Conservation (phyloP, 2,797 vertebrate genomes). For the Eremophila alpestris region DNA sequence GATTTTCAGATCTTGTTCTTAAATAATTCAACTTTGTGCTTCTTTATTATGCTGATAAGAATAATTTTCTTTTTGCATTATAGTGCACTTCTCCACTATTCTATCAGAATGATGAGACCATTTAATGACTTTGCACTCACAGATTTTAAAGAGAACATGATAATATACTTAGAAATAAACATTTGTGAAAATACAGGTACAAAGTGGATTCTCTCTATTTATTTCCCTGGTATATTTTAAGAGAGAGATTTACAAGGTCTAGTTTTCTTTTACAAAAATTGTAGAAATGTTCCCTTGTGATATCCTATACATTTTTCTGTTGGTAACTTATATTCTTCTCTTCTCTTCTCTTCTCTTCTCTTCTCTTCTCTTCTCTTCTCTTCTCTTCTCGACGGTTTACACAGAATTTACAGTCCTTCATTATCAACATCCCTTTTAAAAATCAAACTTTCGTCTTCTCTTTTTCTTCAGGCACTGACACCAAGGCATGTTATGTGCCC, state of each 20-base stretch:
- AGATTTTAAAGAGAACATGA: not conserved
- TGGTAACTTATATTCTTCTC: not conserved
- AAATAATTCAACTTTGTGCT: not conserved
- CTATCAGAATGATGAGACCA: not conserved
- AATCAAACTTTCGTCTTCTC: not conserved
- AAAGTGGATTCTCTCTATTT: not conserved
- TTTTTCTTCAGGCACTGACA: fast-evolving
- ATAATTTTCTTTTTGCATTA: not conserved
- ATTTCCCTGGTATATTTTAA: not conserved
- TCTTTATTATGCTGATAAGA: not conserved
- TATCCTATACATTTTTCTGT: not conserved
- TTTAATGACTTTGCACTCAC: not conserved
- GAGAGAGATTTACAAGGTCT: not conserved
- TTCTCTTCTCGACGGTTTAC: not conserved
- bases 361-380: not conserved
- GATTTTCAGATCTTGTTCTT: not conserved
- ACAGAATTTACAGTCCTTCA: not conserved
- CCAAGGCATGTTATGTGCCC: not conserved
- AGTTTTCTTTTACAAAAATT: not conserved
- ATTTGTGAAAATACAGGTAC: not conserved
- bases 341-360: no score
- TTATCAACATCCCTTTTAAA: not conserved
- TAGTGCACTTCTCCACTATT: not conserved
- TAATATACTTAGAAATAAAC: not conserved
- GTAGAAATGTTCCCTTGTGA: not conserved